Evolutionary conservation across 2,113 vertebrate genomes (phyloP), one percentile per base, ranked within the genome.

Genomic region (Nyctereutes procyonoides): DNA sequence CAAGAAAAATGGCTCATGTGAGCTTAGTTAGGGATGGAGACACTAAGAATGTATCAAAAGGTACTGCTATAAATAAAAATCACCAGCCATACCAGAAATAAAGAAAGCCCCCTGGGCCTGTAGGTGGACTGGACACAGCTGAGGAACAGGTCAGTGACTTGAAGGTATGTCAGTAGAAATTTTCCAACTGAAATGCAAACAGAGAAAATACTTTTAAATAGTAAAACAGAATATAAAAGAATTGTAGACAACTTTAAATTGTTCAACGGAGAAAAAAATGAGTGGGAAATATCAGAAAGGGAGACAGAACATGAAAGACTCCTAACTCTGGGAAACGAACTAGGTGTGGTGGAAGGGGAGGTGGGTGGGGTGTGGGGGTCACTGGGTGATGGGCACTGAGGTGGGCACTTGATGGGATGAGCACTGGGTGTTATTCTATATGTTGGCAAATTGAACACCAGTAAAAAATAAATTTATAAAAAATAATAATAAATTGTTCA

Each of bases 71-170:
- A 20, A 67, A 56, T 19, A 35, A 48, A 77, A 60, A 15, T 26
- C 43, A 22, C 71, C 43, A 35, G 35, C 71, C 5, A 5, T 22
- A 2, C 17, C 16, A 24, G 58, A 28, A 32, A 20, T 6, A 4
- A 17, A 9, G 28, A 28, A 24, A 73, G 1, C 7, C 56, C 19
- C 43, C 15, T 10, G 5, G 55, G 9, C 8, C 32, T 28, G 3
- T 17, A 5, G 4, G 26, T 8, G 20, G 12, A 24, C 32, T 9
- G 13, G 2, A 6, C 16, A 3, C 8, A 51, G 12, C n/a, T 67
- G 53, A 12, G 30, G 82, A 32, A 13, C 5, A 12, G 60, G 32
- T n/a, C 43, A 22, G 28, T n/a, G 71, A 74, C 28, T 8, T 3
- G 32, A 69, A 53, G 13, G 0, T 26, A 6, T 17, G 22, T 62